Conservation (phyloP, 1,140 invertebrate species). For the Phocides pigmalion region DNA sequence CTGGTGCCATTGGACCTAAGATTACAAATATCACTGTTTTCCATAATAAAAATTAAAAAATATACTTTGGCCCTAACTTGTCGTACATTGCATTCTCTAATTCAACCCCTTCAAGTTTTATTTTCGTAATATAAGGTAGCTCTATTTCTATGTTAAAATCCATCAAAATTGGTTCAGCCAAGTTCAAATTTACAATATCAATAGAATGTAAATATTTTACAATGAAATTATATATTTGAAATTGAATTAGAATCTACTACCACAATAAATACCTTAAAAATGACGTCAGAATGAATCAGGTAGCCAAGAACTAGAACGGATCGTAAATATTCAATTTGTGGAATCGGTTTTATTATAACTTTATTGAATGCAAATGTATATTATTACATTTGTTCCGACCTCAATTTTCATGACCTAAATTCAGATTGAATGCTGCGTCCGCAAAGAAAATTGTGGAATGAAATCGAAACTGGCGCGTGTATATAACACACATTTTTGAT, state of each 20-base stretch:
- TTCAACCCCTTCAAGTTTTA: no score
- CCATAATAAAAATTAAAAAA: no score
- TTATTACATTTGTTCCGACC: constrained; percentile 29
- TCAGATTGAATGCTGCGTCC: constrained; percentile 24
- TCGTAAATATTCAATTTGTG: constrained; percentile 27
- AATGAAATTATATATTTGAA: no score
- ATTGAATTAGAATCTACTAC: neutral
- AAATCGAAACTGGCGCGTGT: neutral
- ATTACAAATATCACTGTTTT: no score
- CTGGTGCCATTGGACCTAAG: no score
- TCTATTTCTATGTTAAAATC: no score
- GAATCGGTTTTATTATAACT: constrained; percentile 25
- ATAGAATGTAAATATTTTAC: no score
- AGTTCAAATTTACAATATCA: no score
- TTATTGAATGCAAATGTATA: constrained; percentile 30
- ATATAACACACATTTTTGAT: neutral
- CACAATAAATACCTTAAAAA: neutral
- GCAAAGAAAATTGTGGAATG: constrained; percentile 24
- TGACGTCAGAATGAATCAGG: constrained; percentile 1
- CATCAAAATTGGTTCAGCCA: no score
- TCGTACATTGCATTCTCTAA: no score
- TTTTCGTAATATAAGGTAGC: no score
- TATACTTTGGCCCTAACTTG: no score
- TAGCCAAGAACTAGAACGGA: constrained; percentile 15
- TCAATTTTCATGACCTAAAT: constrained; percentile 32